Conservation (phyloP, 2,888 invertebrate genomes). For the Macrosiphum euphorbiae region DNA sequence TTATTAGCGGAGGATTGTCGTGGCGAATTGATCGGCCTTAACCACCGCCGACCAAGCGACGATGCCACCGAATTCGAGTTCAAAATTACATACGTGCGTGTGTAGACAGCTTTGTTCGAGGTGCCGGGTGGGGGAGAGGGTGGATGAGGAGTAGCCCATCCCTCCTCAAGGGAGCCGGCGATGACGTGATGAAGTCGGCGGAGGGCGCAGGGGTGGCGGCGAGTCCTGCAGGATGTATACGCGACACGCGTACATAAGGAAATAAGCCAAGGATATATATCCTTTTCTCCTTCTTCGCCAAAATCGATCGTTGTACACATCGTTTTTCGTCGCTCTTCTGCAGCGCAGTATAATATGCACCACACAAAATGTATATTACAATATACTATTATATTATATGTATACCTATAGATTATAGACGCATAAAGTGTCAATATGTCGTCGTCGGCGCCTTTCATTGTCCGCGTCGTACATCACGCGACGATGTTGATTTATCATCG, state of each 20-base stretch:
- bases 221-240: constrained; percentile 6
- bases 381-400: background rate
- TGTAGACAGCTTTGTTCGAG: background rate
- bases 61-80: background rate
- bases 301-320: constrained; percentile 7
- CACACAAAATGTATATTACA: background rate
- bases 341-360: background rate
- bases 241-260: constrained; percentile 11
- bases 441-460: constrained; percentile 2
- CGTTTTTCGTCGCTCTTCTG: background rate
- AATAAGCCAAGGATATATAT: constrained; percentile 30
- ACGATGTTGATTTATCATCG: constrained; percentile 37
- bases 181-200: background rate
- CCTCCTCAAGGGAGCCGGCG: background rate
- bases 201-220: background rate
- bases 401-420: background rate
- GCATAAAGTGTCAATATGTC: constrained; percentile 21
- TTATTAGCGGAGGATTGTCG: constrained; percentile 4
- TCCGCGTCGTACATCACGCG: constrained; percentile 35
- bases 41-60: background rate
- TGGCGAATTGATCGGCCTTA: background rate
- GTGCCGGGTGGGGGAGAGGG: too few relatives aligned
- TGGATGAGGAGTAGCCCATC: background rate
- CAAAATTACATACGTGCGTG: background rate
- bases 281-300: constrained; percentile 4